Evolutionary conservation across 1,140 invertebrate species (phyloP), one percentile per base, ranked within the genome.

Genomic region (Neodiprion lecontei): DNA sequence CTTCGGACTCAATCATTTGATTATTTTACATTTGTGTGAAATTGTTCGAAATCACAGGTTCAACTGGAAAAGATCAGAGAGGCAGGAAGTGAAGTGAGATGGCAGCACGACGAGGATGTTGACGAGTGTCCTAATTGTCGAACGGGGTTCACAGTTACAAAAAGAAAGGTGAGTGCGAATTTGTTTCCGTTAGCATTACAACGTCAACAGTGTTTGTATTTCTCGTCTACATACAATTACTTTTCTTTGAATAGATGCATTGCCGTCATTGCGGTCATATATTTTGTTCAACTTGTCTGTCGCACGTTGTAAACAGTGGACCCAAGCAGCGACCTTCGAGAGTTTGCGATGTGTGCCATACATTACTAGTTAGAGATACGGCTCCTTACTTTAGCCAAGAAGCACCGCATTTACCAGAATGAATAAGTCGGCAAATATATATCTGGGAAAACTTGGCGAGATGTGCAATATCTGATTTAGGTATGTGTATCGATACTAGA

Each of bases 341-440:
- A 87, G 98, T 99, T 73, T 99, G 98, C 91, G 93, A 96, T 89
- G 96, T 99, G 72, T 99, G 98, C 90, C 96, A 98, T 90, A 99
- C 98, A 48, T 91, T 99, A 79, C 93, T 99, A 81, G 97, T 96
- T 80, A 94, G 94, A 83, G 94, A 98, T 88, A 95, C 96, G 67
- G 96, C 97, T 79, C 97, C 97, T 66, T 98, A 98, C 90, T 99
- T 99, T 89, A 97, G 96, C 88, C 95, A 93, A 74, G 94, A 96
- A 85, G 93, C 95, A 81, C 95, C 94, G 67, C 92, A 93, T 84
- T 92, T 91, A 76, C 93, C 92, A 70, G 90, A 91, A 79, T 91
- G 84, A 78, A 21, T 76, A 74, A 73, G 1, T 28, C n/a, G 1
- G 49, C n/a, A 11, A 61, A 48, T 14, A 53, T 48, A 61, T 65